Base-by-base conservation (phyloP, 2,113 vertebrate genomes). In the Acrocephalus arundinaceus region DNA sequence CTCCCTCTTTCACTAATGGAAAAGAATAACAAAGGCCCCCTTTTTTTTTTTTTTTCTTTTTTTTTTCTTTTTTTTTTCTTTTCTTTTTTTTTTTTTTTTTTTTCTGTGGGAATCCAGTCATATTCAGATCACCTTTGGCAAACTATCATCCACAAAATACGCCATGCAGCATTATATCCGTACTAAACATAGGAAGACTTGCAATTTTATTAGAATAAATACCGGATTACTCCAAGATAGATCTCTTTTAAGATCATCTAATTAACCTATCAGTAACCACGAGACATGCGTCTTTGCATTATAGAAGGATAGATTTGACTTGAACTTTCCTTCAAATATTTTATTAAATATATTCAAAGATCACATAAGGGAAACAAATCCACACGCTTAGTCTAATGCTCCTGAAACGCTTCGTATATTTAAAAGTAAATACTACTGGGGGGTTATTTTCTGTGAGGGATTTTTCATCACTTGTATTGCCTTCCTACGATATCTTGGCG, bases 1-100 rank as follows among this genome's bases (percentile, higher is more conserved):
- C 20, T 75, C 49, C 18, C 5, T 90, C 75, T 95, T 93, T 96
- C 77, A 90, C 46, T 74, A 49, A 46, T 46, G 78, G 85, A 39
- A 59, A 81, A 71, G 20, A 77, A 80, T 85, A 95, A 97, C 96
- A 97, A 95, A 87, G 97, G 96, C 96, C 96, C 81, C 90, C 92
- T 91, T 91, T 84, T 25, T 10, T 66, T 55, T 23, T 31, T 21
- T 22, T 33, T 21, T 30, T 85, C 90, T 93, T 90, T 86, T 84
- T 21, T 12, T 62, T 62, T 84, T 25, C 10, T 66, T 58, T 23
- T 31, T 33, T 22, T 33, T 21, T 30, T 85, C 90, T 93, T 90
- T 86, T 84, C 21, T 13, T 62, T 62, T 22, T 85, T 90, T 92
- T 92, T 86, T 70, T 23, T 15, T 67, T 55, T 20, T 33, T 37